Conservation (phyloP, 2,797 vertebrate genomes). For the Tapera naevia region DNA sequence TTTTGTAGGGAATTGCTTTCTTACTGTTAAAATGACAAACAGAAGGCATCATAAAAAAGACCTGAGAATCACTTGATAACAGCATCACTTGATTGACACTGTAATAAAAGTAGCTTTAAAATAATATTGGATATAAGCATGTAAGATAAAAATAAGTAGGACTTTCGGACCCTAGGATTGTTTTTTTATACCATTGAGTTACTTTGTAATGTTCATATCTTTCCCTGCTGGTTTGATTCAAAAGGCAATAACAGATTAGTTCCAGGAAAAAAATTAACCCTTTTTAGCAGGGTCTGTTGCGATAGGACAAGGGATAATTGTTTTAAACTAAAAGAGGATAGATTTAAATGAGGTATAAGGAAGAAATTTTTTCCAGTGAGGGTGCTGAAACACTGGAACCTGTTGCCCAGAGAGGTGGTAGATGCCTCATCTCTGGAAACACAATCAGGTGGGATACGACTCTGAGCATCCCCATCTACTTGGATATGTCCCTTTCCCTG, state of each 20-base stretch:
- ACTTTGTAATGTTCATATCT: not conserved
- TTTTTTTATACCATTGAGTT: not conserved
- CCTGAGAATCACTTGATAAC: not conserved
- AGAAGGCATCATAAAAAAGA: constrained; percentile 47
- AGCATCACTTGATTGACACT: constrained; percentile 49
- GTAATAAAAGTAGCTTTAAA: constrained; percentile 58
- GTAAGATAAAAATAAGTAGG: constrained; percentile 62
- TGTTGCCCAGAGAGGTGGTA: too few species aligned
- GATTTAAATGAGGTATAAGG: too few species aligned
- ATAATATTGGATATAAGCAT: constrained; percentile 55
- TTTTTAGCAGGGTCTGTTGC: too few species aligned
- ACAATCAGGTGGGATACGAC: too few species aligned
- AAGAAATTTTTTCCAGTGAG: too few species aligned
- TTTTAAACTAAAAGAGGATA: too few species aligned
- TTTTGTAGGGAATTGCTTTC: not conserved
- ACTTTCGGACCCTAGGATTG: not conserved
- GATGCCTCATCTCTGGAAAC: too few species aligned
- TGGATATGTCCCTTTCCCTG: too few species aligned
- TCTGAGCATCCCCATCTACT: too few species aligned
- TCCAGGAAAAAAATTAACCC: not conserved
- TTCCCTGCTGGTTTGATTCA: not conserved
- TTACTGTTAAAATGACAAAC: constrained; percentile 54
- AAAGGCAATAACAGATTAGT: not conserved
- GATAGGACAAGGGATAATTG: too few species aligned
- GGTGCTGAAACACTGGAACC: too few species aligned